Evolutionary conservation across 2,797 vertebrate species (phyloP), one percentile per base, ranked within the genome.

Genomic region (Neosilurus mollespiculum): DNA sequence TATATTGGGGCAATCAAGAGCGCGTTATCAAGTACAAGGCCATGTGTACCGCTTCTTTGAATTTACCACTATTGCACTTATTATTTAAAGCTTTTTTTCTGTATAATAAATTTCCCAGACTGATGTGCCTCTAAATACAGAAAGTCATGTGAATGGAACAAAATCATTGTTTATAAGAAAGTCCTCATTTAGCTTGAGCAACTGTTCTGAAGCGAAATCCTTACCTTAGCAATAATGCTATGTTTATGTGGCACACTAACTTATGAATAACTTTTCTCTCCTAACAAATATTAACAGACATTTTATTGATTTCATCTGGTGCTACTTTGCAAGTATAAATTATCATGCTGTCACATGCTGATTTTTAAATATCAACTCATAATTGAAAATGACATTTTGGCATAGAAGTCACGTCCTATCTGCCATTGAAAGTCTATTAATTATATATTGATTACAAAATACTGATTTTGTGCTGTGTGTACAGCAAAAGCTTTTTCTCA

Each of bases 1-100:
- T 43, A 30, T 30, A 30, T 30, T 30, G 30, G 30, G 30, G 22
- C 66, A 71, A 94, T 96, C 91, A 93, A 89, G 92, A 94, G 90
- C 92, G 90, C 92, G 91, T 93, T 90, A 90, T 94, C 77, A 87
- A 88, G 90, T 88, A 92, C 91, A 91, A 89, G 89, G 81, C 90
- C 91, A 89, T 90, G 93, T 92, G 91, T 78, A 87, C 93, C 88
- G 86, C 87, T 89, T 92, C 91, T 81, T 86, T 12, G 30, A 61
- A 59, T 22, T 16, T 79, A 9, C 26, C 5, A 7, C 34, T 61
- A 12, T 16, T 15, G 30, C 37, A 20, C 12, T 34, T 61, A 14
- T 37, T 49, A 61, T 77, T 43, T 72, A 86, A 87, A 87, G 86
- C 90, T 80, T 86, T 84, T 84, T 88, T 88, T 83, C 83, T 87